These are phyloP conservation scores for Eumacrocentrus americanus DNA, from an alignment of 2,888 invertebrate species.

Conservation along the genomic window DNA sequence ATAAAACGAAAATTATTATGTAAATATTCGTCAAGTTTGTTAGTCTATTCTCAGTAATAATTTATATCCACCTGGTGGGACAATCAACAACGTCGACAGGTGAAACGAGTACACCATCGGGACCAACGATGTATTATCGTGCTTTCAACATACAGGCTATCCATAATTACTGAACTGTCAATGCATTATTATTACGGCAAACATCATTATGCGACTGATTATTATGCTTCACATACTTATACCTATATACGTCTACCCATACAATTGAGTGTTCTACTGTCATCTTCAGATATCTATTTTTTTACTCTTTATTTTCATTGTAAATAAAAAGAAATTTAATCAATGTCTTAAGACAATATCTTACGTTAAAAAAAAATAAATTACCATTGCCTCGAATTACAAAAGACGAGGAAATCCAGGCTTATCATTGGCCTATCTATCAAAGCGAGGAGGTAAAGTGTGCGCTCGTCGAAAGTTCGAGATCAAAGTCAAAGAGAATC, in stretches of 20 bases:
- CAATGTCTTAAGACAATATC: no score
- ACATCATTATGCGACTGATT: slow-evolving; percentile 18
- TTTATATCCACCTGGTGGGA: slow-evolving; percentile 10
- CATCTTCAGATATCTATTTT: neutral
- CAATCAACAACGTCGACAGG: slow-evolving; percentile 16
- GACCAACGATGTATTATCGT: slow-evolving; percentile 11
- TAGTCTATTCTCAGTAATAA: slow-evolving; percentile 8
- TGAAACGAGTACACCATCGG: slow-evolving; percentile 17
- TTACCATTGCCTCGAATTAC: neutral
- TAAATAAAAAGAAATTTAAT: neutral
- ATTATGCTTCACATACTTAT: neutral
- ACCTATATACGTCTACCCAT: no score
- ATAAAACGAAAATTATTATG: neutral
- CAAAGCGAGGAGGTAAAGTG: slow-evolving; percentile 9
- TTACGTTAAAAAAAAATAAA: no score
- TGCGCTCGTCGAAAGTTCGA: slow-evolving; percentile 19
- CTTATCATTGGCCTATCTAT: slow-evolving; percentile 12
- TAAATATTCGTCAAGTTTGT: neutral
- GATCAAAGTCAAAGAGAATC: slow-evolving; percentile 31
- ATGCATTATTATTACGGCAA: slow-evolving; percentile 14
- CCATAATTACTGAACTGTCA: slow-evolving; percentile 22
- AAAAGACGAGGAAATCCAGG: neutral
- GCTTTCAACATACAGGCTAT: slow-evolving; percentile 3
- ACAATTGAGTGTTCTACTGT: neutral
- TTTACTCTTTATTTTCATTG: neutral